Percentiles rank a stretch among this genome's conserved stretches.
These are phyloP conservation scores for Watsonalla cultraria DNA, from an alignment of 2,888 invertebrate species.

Conservation along the genomic window DNA sequence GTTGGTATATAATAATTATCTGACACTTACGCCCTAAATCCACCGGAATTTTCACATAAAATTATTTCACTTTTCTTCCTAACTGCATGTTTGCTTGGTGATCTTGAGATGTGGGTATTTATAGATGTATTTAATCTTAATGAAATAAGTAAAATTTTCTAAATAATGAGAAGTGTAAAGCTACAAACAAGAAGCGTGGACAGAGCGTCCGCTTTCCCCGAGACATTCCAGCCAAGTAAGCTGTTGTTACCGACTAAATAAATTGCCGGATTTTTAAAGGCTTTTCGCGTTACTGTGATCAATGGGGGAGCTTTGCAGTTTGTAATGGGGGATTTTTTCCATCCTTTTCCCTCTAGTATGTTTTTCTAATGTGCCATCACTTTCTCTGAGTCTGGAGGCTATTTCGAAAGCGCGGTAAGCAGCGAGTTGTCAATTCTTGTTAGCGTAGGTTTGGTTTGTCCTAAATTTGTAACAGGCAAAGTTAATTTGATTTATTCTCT, in stretches of 20 bases:
- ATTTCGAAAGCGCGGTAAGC: slow-evolving; percentile 46
- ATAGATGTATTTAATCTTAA: slow-evolving; percentile 6
- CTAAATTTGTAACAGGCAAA: slow-evolving; percentile 34
- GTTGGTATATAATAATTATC: too few species aligned
- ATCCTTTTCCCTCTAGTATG: slow-evolving; percentile 33
- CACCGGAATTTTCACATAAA: too few species aligned
- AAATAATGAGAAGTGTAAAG: neutral
- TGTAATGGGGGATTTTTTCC: slow-evolving; percentile 57
- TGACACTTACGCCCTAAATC: too few species aligned
- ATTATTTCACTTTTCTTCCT: too few species aligned
- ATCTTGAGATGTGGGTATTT: too few species aligned
- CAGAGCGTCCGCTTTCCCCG: slow-evolving; percentile 8
- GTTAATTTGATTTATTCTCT: slow-evolving; percentile 46
- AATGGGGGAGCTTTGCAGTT: slow-evolving; percentile 67
- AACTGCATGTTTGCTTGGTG: too few species aligned
- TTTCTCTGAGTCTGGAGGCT: slow-evolving; percentile 39
- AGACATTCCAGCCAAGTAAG: slow-evolving; percentile 32
- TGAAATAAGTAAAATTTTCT: slow-evolving; percentile 11
- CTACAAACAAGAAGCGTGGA: neutral
- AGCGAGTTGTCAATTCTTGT: slow-evolving; percentile 60
- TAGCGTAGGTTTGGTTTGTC: slow-evolving; percentile 48
- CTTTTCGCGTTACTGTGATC: slow-evolving; percentile 72
- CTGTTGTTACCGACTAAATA: slow-evolving; percentile 65
- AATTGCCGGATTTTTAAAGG: slow-evolving; percentile 73
- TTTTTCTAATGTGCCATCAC: slow-evolving; percentile 23